Percentiles rank a stretch among this genome's conserved stretches.
These are phyloP conservation scores for Rhizomys pruinosus DNA, from an alignment of 2,113 vertebrate species.

Conservation along the genomic window DNA sequence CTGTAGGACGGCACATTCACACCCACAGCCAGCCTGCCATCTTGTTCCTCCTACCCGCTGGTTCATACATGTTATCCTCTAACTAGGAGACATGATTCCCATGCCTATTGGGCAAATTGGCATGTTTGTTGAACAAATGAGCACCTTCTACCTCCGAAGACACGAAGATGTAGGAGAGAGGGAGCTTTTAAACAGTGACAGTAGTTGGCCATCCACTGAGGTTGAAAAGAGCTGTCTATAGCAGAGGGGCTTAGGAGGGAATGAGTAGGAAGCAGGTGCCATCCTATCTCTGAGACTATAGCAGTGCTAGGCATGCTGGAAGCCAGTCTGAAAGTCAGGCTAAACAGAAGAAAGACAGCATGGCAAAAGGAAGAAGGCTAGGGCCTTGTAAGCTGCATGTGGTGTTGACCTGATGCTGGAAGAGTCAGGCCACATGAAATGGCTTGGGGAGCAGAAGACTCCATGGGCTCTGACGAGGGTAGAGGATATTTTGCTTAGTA, in stretches of 20 bases:
- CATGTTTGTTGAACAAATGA: not conserved
- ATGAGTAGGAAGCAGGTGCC: not conserved
- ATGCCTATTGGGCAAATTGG: not conserved
- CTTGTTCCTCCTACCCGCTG: not conserved
- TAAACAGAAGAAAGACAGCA: not conserved
- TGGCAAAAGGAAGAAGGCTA: not conserved
- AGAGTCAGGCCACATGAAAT: not conserved
- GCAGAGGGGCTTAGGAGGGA: not conserved
- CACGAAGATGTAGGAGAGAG: not conserved
- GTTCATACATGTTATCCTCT: not conserved
- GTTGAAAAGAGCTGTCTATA: too few relatives aligned
- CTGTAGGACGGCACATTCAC: too few relatives aligned
- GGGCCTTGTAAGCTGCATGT: too few relatives aligned
- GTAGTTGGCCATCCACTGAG: not conserved
- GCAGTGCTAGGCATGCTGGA: not conserved
- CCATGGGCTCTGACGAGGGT: not conserved
- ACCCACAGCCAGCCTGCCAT: too few relatives aligned
- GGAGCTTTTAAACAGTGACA: not conserved
- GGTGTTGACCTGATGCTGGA: too few relatives aligned
- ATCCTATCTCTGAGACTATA: not conserved
- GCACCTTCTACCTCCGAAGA: not conserved
- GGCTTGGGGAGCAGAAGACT: not conserved
- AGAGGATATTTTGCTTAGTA: not conserved
- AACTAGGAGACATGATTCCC: too few relatives aligned
- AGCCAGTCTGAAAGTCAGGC: not conserved